These are phyloP conservation scores for Drymodes brunneopygia DNA, from an alignment of 2,113 vertebrate genomes.

Conservation along the genomic window DNA sequence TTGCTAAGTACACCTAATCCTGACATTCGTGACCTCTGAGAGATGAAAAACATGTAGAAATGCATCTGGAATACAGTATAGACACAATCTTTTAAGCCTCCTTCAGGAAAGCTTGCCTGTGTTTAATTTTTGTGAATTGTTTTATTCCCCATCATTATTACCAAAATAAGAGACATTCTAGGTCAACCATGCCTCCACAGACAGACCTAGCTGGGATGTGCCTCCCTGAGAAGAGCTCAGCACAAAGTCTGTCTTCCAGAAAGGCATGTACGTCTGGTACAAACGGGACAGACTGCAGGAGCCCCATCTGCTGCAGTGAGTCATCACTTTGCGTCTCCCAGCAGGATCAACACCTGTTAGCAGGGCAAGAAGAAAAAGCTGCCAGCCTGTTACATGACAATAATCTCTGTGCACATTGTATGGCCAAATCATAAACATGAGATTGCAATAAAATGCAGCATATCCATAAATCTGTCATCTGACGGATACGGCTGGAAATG, in stretches of 20 bases:
- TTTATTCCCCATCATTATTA: not conserved
- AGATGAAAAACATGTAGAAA: not conserved
- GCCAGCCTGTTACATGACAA: not conserved
- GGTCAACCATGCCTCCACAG: not conserved
- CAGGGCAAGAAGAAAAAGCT: not conserved
- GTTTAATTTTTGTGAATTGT: not conserved
- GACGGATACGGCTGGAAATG: constrained; percentile 28
- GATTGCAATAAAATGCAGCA: not conserved
- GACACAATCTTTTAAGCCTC: not conserved
- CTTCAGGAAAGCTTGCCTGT: not conserved
- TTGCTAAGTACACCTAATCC: not conserved
- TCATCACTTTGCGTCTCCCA: not conserved
- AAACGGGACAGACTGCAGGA: not conserved
- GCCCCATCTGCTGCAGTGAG: not conserved
- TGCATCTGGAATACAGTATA: not conserved
- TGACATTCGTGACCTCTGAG: not conserved
- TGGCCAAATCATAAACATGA: not conserved
- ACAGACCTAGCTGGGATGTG: not conserved
- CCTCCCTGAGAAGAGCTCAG: not conserved
- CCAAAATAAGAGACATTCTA: not conserved
- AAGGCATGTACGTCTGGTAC: not conserved
- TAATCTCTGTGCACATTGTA: not conserved
- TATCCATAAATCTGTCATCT: constrained; percentile 35
- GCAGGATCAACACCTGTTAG: not conserved
- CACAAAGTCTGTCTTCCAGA: not conserved